Conservation (phyloP, 2,113 vertebrate species). For the Sakesphorus luctuosus region DNA sequence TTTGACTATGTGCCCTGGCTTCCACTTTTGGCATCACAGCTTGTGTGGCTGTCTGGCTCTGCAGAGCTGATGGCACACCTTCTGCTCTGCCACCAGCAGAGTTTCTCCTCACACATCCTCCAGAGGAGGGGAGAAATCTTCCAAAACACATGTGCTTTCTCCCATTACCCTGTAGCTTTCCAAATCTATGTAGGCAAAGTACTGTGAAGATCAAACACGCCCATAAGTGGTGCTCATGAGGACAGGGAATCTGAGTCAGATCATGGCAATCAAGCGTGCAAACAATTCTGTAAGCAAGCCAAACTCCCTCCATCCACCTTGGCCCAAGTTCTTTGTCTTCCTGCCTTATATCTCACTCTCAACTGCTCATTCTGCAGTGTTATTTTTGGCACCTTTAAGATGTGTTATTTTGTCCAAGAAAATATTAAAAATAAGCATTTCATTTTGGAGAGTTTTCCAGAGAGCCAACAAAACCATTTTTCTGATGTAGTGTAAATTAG, state of each 20-base stretch:
- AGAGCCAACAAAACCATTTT: background rate
- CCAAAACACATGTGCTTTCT: background rate
- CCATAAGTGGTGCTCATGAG: background rate
- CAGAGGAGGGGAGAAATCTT: background rate
- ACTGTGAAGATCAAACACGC: background rate
- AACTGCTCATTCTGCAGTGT: background rate
- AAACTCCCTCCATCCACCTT: background rate
- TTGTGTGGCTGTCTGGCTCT: background rate
- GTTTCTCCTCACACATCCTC: fast-evolving
- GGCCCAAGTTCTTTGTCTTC: background rate
- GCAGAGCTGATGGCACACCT: background rate
- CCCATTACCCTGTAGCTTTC: background rate
- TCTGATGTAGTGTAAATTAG: background rate
- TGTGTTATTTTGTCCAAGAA: background rate
- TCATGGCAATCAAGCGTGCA: background rate
- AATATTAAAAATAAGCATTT: background rate
- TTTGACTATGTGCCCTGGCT: background rate
- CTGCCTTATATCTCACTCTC: fast-evolving
- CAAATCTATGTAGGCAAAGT: background rate
- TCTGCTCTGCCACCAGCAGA: background rate
- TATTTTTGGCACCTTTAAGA: background rate
- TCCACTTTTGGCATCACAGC: conserved; percentile 10
- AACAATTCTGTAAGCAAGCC: background rate
- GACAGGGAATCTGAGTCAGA: background rate
- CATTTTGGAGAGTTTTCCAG: background rate